Percentiles rank a stretch among this genome's conserved stretches.
phyloP scores from a whole-genome alignment of 2,888 invertebrate species.

The Labia minor region DNA sequence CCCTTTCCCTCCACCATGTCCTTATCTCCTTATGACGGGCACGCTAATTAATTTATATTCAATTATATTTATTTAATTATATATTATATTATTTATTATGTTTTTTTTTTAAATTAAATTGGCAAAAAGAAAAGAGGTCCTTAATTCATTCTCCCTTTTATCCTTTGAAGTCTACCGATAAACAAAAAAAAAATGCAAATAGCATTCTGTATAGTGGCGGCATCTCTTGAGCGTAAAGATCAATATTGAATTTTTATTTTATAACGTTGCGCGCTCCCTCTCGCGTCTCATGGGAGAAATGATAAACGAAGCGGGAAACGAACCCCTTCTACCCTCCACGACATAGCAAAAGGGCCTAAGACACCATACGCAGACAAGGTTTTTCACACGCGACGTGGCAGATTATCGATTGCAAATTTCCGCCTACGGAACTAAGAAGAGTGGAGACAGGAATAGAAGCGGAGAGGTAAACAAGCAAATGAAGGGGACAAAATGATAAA shows the following conservation, averaged over 20 bases:
- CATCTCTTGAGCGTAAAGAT: background rate
- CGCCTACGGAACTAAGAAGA: background rate
- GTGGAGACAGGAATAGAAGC: too few relatives aligned
- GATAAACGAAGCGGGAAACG: background rate
- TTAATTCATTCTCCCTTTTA: too few relatives aligned
- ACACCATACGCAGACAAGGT: background rate
- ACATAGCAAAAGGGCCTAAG: background rate
- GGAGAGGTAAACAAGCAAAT: too few relatives aligned
- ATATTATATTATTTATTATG: too few relatives aligned
- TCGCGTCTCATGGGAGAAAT: background rate
- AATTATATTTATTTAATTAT: too few relatives aligned
- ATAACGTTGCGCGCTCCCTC: background rate
- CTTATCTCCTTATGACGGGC: too few relatives aligned
- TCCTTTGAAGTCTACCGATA: too few relatives aligned
- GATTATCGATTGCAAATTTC: conserved; percentile 8
- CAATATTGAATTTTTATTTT: background rate
- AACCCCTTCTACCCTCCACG: background rate
- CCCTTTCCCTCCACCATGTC: too few relatives aligned
- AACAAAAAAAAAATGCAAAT: background rate
- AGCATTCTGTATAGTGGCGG: background rate
- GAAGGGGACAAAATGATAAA: too few relatives aligned
- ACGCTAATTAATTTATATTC: too few relatives aligned
- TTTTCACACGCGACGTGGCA: conserved; percentile 6
- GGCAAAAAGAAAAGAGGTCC: too few relatives aligned
- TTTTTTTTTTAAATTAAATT: too few relatives aligned